These are phyloP conservation scores for Brachionus koreanus DNA, from an alignment of 1,140 invertebrate species.

Conservation along the genomic window DNA sequence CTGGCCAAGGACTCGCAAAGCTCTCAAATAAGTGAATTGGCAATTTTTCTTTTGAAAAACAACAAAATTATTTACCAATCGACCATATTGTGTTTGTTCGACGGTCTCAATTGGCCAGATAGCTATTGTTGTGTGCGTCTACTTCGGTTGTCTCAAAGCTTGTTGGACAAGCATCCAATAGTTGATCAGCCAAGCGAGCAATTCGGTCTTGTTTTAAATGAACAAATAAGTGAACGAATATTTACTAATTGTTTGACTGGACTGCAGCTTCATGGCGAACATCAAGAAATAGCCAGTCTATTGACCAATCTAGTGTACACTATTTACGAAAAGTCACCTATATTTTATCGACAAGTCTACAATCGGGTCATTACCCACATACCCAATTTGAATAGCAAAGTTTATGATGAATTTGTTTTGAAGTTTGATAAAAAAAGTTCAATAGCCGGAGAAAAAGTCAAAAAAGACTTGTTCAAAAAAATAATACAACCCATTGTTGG, in stretches of 20 bases:
- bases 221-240: conserved; percentile 25
- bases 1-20: neutral
- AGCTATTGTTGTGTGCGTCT: conserved; percentile 27
- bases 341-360: neutral
- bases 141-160: neutral
- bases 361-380: conserved; percentile 5
- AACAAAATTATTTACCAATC: conserved; percentile 33
- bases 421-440: neutral
- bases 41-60: conserved; percentile 18
- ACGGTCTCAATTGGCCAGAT: conserved; percentile 32
- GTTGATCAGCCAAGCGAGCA: neutral
- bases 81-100: conserved; percentile 28
- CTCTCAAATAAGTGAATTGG: conserved; percentile 20
- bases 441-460: neutral
- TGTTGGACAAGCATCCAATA: neutral
- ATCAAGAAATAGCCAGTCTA: conserved; percentile 28
- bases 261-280: conserved; percentile 20
- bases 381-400: conserved; percentile 11
- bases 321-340: conserved; percentile 31
- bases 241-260: conserved; percentile 19
- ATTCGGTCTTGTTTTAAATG: neutral
- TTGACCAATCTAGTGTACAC: neutral
- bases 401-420: neutral
- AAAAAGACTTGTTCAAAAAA: conserved; percentile 42
- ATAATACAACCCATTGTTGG: conserved; percentile 31